Base-by-base conservation (phyloP, 2,888 invertebrate genomes). In the Tetanocera ferruginea region DNA sequence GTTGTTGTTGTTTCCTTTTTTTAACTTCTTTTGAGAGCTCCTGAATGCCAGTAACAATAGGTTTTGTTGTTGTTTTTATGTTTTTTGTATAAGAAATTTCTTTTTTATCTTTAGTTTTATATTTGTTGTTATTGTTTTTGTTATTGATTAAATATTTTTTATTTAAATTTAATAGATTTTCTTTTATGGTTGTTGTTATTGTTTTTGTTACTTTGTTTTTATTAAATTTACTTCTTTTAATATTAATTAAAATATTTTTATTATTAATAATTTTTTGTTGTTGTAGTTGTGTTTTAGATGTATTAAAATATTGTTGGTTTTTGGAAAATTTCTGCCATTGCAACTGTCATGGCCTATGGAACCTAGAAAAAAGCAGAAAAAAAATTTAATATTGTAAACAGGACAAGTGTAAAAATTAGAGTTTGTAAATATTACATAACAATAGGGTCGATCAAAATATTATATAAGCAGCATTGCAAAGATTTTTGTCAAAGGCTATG, bases 291-390 rank as follows among this genome's bases (percentile, higher is more conserved):
- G 83, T 17, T 62, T 77, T 23, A 71, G 73, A 31, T 67, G 55
- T 51, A 55, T 76, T 80, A 81, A 80, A 81, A 80, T 76, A 79
- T 87, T 84, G 81, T 83, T 86, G 87, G 77, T 82, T 86, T 82
- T 83, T 85, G 84, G 85, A 86, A 87, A 86, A 80, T 78, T 81
- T 86, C 76, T 84, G 86, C 89, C 89, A 88, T 89, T 90, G 89
- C 92, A 92, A 93, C 92, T 93, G 94, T 94, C 94, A 94, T 94
- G 94, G 94, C 93, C 94, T 93, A 91, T 94, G 94, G 92, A 93
- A 94, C 92, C 94, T 94, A 31, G 86, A 86, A 80, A 82, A 11
- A 77, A 81, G 51, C 81, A 71, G 70, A n/a, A 67, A 55, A 79
- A 28, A 66, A 51, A 66, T 9, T 34, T 43, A 75, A 8, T 9